Evolutionary conservation across 2,888 invertebrate genomes (phyloP).

Genomic region (Cryptocheilus praepositus): DNA sequence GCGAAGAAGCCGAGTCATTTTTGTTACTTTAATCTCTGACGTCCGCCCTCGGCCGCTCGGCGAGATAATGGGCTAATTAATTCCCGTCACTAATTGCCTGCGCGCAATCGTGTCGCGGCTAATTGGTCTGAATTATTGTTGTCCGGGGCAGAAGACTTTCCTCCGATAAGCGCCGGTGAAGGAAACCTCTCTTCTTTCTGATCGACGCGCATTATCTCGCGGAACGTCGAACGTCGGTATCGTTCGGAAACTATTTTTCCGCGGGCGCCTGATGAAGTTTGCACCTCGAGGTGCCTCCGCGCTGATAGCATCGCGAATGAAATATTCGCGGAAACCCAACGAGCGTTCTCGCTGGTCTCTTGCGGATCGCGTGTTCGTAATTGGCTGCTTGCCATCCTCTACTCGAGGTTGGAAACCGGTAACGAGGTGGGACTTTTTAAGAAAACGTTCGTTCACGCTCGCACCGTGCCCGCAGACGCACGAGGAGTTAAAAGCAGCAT

Average conservation of each 20-base stretch:
- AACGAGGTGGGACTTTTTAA: slow-evolving; percentile 51
- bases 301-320: slow-evolving; percentile 43
- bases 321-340: slow-evolving; percentile 50
- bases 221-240: too few relatives aligned
- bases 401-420: slow-evolving; percentile 50
- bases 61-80: slow-evolving; percentile 70
- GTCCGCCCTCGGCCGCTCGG: slow-evolving; percentile 12
- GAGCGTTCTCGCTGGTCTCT: slow-evolving; percentile 48
- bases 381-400: slow-evolving; percentile 47
- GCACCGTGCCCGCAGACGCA: slow-evolving; percentile 13
- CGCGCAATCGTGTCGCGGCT: slow-evolving; percentile 62
- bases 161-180: neutral
- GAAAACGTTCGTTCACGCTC: slow-evolving; percentile 29
- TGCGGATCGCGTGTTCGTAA: slow-evolving; percentile 54
- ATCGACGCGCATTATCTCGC: too few relatives aligned
- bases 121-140: slow-evolving; percentile 67
- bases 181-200: too few relatives aligned
- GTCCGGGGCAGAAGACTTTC: slow-evolving; percentile 31
- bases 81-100: slow-evolving; percentile 68
- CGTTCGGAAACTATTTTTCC: neutral
- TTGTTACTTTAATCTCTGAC: slow-evolving; percentile 34
- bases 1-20: slow-evolving; percentile 20
- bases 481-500: neutral
- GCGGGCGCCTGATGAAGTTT: too few relatives aligned
- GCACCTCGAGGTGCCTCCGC: slow-evolving; percentile 25